Percentiles rank a stretch among this genome's conserved stretches.
phyloP scores from a whole-genome alignment of 2,797 vertebrate genomes.

The Pseudochirops corinnae region DNA sequence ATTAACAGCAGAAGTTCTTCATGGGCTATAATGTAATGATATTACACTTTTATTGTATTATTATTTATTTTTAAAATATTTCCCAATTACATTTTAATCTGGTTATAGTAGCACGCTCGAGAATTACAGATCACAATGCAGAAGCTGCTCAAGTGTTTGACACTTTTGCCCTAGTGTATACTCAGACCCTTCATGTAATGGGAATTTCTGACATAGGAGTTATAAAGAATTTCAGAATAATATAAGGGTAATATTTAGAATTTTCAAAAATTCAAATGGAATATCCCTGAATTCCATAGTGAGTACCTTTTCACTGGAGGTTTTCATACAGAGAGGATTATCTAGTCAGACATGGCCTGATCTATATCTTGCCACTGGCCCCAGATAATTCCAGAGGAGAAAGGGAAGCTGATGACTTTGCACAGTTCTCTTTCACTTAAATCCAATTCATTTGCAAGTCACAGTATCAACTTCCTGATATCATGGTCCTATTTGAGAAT shows the following conservation, averaged over 20 bases:
- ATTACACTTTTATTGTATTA: not conserved
- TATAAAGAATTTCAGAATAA: not conserved
- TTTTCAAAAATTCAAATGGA: not conserved
- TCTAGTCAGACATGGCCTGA: not conserved
- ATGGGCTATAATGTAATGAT: too few relatives aligned
- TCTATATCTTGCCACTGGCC: too few relatives aligned
- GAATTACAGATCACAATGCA: not conserved
- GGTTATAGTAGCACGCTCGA: not conserved
- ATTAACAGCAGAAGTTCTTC: too few relatives aligned
- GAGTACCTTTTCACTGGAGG: not conserved
- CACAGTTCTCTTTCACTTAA: too few relatives aligned
- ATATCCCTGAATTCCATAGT: not conserved
- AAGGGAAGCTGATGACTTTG: too few relatives aligned
- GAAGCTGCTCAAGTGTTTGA: not conserved
- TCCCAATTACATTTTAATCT: not conserved
- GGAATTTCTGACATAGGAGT: not conserved
- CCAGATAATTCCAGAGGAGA: too few relatives aligned
- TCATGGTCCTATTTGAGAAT: too few relatives aligned
- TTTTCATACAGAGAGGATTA: not conserved
- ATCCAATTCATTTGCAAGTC: too few relatives aligned
- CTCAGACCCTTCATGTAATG: not conserved
- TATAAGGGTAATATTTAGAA: not conserved
- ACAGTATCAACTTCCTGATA: too few relatives aligned
- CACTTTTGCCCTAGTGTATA: not conserved
- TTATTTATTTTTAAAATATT: not conserved